phyloP scores from a whole-genome alignment of 2,113 vertebrate genomes.

The Chionodraco myersi region DNA sequence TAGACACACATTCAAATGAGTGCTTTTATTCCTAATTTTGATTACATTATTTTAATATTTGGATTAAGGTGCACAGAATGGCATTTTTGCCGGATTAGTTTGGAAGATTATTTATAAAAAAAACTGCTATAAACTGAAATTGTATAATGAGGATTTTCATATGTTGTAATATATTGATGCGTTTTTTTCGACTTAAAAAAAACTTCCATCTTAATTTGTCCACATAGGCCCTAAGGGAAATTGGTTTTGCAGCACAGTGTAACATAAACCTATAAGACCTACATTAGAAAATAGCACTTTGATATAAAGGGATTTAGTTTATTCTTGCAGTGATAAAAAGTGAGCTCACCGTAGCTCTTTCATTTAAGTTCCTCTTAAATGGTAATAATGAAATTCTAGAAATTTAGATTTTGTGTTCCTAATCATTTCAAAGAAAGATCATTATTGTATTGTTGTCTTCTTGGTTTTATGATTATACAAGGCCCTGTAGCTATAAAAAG shows the following conservation, averaged over 20 bases:
- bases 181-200: neutral
- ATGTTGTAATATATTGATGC: neutral
- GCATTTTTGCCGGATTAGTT: constrained; percentile 29
- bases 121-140: constrained; percentile 12
- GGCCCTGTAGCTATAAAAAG: neutral
- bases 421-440: neutral
- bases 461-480: neutral
- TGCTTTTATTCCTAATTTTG: constrained; percentile 18
- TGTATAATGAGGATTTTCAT: neutral
- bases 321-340: neutral
- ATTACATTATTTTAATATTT: constrained; percentile 34
- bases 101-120: constrained; percentile 28
- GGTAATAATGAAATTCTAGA: neutral
- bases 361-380: neutral
- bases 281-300: neutral
- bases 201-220: too few relatives aligned
- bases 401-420: neutral
- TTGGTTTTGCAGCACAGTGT: too few relatives aligned
- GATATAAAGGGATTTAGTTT: neutral
- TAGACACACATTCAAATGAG: constrained; percentile 23
- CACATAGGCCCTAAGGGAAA: too few relatives aligned
- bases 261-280: neutral
- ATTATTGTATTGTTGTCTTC: too few relatives aligned
- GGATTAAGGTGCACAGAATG: constrained; percentile 27
- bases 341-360: neutral